These are phyloP conservation scores for Pycnomerus fuliginosus DNA, from an alignment of 2,888 invertebrate genomes.

Conservation along the genomic window DNA sequence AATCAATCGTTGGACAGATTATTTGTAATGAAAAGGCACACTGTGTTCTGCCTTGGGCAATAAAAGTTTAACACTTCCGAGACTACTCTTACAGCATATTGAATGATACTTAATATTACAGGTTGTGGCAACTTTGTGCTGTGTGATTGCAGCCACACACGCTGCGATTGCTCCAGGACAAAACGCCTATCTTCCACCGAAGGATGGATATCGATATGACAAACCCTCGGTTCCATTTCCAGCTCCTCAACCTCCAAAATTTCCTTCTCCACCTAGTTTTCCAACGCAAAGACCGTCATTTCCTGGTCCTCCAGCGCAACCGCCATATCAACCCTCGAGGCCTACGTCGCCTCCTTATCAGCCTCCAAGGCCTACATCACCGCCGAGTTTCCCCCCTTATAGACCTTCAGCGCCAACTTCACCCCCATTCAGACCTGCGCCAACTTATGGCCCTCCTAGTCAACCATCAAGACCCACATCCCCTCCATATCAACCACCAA, in stretches of 20 bases:
- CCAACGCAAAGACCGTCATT: constrained; percentile 15
- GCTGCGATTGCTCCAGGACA: constrained; percentile 64
- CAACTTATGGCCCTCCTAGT: constrained; percentile 25
- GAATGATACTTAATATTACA: constrained; percentile 43
- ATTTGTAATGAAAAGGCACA: constrained; percentile 1
- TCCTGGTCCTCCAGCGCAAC: too few species aligned
- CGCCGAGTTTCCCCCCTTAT: constrained; percentile 25
- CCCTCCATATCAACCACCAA: constrained; percentile 30
- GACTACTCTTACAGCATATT: constrained; percentile 2
- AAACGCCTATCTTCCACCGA: constrained; percentile 75
- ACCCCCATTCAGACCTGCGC: constrained; percentile 7
- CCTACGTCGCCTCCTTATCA: constrained; percentile 22
- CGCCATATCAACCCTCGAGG: constrained; percentile 30
- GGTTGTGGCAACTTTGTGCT: constrained; percentile 56
- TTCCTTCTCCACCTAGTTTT: constrained; percentile 28
- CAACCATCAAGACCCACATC: constrained; percentile 36
- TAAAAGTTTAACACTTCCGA: constrained; percentile 12
- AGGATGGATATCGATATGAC: constrained; percentile 74
- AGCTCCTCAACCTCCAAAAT: constrained; percentile 34
- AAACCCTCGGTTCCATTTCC: constrained; percentile 65
- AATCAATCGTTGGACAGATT: constrained; percentile 4
- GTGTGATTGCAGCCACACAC: constrained; percentile 52
- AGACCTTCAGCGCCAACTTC: constrained; percentile 18
- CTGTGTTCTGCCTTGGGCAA: constrained; percentile 10
- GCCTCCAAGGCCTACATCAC: constrained; percentile 20